A percentile compares a stretch with the other conserved stretches of the same genome.
Evolutionary conservation across 2,113 vertebrate genomes (phyloP).

Genomic region (Carassius carassius): DNA sequence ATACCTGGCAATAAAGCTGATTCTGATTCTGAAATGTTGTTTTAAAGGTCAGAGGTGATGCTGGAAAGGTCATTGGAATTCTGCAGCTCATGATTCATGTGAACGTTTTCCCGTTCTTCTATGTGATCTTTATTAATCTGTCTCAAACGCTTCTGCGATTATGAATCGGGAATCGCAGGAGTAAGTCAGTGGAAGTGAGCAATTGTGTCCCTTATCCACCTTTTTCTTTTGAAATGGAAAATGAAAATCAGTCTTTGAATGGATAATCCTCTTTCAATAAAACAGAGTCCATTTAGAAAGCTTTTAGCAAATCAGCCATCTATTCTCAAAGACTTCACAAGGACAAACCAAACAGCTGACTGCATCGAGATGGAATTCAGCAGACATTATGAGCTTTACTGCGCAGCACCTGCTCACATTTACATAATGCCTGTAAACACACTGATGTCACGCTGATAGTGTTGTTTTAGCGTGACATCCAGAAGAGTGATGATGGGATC

Average conservation of each 20-base stretch:
- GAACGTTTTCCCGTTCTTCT: neutral
- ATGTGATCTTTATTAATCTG: conserved; percentile 1
- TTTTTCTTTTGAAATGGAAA: conserved; percentile 17
- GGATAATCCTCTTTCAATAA: conserved; percentile 19
- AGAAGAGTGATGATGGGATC: too few species aligned
- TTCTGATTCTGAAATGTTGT: too few species aligned
- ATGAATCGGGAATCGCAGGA: neutral
- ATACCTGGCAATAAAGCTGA: too few species aligned
- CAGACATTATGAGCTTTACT: neutral
- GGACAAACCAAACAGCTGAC: conserved; percentile 1
- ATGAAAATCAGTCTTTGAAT: conserved; percentile 18
- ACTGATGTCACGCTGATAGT: too few species aligned
- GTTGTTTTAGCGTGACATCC: too few species aligned
- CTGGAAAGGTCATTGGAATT: too few species aligned
- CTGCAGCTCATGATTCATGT: too few species aligned
- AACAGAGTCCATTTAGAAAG: conserved; percentile 19
- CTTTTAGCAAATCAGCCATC: conserved; percentile 34
- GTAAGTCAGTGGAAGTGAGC: neutral
- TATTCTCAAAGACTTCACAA: conserved; percentile 13
- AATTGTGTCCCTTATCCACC: neutral
- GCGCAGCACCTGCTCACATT: neutral
- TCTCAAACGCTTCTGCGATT: neutral
- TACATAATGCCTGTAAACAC: neutral
- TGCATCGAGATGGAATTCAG: neutral
- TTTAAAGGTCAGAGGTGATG: too few species aligned